Base-by-base conservation (phyloP, 2,113 vertebrate genomes). In the Spea multiplicata region DNA sequence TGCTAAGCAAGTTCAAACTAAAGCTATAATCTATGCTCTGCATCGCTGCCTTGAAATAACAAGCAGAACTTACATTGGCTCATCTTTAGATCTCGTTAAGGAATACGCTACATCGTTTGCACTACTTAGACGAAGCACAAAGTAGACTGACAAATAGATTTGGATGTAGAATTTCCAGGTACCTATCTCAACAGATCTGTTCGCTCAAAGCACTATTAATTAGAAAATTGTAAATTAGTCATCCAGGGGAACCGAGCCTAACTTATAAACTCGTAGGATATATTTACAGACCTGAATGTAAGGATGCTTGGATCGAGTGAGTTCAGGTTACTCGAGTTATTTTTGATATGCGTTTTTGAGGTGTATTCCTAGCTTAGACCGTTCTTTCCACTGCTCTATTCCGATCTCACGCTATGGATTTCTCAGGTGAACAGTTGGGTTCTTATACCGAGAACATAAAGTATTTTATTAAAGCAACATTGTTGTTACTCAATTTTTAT, bases 1-100 rank as follows among this genome's bases (percentile, higher is more conserved):
- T 90, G 89, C 87, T 86, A 87, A 86, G 90, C 88, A 88, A 88
- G 83, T 84, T 30, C 85, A 73, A 82, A 82, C 80, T 83, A 78
- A 84, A 84, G 82, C 80, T 85, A 4, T 72, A 73, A 85, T 84
- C 83, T 85, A 74, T 66, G 87, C 85, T 89, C 88, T 90, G 89
- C 89, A 84, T 89, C 89, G 88, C 83, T 90, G 89, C 86, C 81
- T 87, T 87, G 88, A 88, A 88, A 89, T 90, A 90, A 90, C 89
- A 89, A 90, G 89, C 86, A 73, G 14, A 30, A 66, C 84, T 83
- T 85, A 61, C 81, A 85, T 87, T 82, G 87, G 83, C 74, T 86
- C 81, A 73, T 83, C 83, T 74, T 83, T 85, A 86, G 85, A 84
- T 82, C 82, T 82, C 84, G 85, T 81, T 86, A 85, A 82, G 84